These are phyloP conservation scores for Fukomys damarensis DNA, from an alignment of 2,113 vertebrate species.

Conservation along the genomic window DNA sequence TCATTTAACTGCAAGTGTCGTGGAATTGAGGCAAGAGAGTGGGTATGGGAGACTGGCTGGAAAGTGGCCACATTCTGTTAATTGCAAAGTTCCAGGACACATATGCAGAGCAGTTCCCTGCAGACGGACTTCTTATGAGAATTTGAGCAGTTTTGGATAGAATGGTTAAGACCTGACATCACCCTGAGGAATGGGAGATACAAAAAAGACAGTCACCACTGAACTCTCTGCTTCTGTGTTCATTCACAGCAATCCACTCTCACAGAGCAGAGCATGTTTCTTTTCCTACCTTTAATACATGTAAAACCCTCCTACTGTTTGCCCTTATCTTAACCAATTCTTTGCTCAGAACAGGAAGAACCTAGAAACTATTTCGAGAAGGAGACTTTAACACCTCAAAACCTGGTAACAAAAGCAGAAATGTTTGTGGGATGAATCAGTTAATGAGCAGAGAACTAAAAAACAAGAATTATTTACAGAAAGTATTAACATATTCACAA, in stretches of 20 bases:
- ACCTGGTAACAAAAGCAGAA: neutral
- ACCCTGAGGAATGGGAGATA: neutral
- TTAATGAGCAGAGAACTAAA: neutral
- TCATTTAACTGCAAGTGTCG: neutral
- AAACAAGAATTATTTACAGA: neutral
- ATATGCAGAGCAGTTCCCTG: neutral
- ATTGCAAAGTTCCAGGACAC: neutral
- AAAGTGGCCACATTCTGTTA: neutral
- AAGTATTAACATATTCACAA: neutral
- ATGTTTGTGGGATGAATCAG: conserved; percentile 23
- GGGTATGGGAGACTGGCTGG: neutral
- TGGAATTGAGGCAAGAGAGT: neutral
- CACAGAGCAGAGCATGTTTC: neutral
- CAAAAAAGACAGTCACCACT: neutral
- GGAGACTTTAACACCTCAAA: neutral
- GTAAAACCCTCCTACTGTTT: neutral
- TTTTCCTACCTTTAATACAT: neutral
- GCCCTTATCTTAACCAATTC: neutral
- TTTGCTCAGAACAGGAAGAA: neutral
- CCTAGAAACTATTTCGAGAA: neutral
- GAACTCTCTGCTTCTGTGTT: neutral
- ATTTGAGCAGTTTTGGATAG: neutral
- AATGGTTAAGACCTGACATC: neutral
- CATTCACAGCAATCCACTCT: neutral
- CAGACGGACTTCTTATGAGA: neutral